Evolutionary conservation across 64 coral and sea anemone species (phyloP).

Genomic region (Acropora tenuis): DNA sequence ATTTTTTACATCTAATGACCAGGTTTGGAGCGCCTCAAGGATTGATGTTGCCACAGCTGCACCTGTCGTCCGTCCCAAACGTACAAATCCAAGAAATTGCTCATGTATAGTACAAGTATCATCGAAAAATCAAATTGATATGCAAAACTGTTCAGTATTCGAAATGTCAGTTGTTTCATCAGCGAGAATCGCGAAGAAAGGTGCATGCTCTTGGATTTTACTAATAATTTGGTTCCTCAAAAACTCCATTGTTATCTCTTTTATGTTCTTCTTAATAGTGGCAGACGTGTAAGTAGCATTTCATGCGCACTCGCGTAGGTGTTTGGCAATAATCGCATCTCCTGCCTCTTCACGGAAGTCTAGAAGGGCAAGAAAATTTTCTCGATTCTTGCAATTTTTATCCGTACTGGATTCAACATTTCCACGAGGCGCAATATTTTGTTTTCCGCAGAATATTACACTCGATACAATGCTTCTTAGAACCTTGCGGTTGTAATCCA

Average conservation of each 20-base stretch:
- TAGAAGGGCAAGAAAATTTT: conserved; percentile 61
- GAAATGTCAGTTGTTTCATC: conserved; percentile 60
- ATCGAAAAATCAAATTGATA: conserved; percentile 57
- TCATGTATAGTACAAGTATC: conserved; percentile 42
- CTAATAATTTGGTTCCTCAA: conserved; percentile 44
- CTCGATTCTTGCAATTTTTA: conserved; percentile 26
- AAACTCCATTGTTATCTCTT: conserved; percentile 37
- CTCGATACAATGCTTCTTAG: conserved; percentile 31
- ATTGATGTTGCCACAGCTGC: no score
- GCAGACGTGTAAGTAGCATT: conserved; percentile 59
- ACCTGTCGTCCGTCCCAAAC: not conserved
- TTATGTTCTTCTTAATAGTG: conserved; percentile 48
- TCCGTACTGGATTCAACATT: conserved; percentile 35
- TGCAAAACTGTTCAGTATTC: conserved; percentile 51
- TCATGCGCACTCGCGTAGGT: conserved; percentile 36
- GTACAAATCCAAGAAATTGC: conserved; percentile 66
- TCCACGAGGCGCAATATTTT: conserved; percentile 54
- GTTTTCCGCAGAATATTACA: conserved; percentile 64
- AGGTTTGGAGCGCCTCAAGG: no score
- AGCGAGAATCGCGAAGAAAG: conserved; percentile 54
- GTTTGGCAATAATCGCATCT: conserved; percentile 53
- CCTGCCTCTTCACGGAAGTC: conserved; percentile 46
- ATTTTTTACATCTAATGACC: not conserved
- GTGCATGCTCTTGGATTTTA: conserved; percentile 50
- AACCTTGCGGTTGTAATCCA: conserved; percentile 50